A percentile compares a stretch with the other conserved stretches of the same genome.
Conservation (phyloP, 2,113 vertebrate species). For the Neodontobutis hainanensis region DNA sequence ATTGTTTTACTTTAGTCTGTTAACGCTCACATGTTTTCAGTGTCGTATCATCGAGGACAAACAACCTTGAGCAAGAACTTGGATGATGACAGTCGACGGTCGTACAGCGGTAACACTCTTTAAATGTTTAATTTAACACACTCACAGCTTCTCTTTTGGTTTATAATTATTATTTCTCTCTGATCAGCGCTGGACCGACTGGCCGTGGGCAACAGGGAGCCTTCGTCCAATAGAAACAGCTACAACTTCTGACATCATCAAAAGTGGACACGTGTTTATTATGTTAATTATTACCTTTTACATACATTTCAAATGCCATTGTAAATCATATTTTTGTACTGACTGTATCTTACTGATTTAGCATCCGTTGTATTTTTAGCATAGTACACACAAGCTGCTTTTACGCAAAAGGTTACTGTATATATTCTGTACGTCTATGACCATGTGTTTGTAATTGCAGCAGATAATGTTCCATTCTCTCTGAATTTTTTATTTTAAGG, state of each 20-base stretch:
- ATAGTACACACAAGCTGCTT: no score
- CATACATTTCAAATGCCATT: no score
- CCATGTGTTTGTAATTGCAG: no score
- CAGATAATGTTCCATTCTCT: no score
- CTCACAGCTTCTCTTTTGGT: not conserved
- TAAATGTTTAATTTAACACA: slow-evolving; percentile 9
- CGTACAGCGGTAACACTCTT: slow-evolving; percentile 68
- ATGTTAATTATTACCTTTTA: no score
- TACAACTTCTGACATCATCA: slow-evolving; percentile 57
- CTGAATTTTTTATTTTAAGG: no score
- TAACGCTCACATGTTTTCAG: slow-evolving; percentile 43
- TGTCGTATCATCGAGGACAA: slow-evolving; percentile 76
- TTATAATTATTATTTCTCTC: slow-evolving; percentile 6
- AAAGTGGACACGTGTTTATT: not conserved
- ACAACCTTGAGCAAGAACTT: slow-evolving; percentile 29
- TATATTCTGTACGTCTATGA: no score
- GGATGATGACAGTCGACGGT: slow-evolving; percentile 62
- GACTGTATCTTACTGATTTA: no score
- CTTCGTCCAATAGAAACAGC: slow-evolving; percentile 77
- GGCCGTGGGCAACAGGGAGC: slow-evolving; percentile 61
- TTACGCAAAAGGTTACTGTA: no score
- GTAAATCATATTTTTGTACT: no score
- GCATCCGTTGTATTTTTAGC: no score
- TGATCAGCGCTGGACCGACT: slow-evolving; percentile 75
- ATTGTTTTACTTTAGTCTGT: not conserved